Base-by-base conservation (phyloP, 2,113 vertebrate species). In the Tupaia tana region DNA sequence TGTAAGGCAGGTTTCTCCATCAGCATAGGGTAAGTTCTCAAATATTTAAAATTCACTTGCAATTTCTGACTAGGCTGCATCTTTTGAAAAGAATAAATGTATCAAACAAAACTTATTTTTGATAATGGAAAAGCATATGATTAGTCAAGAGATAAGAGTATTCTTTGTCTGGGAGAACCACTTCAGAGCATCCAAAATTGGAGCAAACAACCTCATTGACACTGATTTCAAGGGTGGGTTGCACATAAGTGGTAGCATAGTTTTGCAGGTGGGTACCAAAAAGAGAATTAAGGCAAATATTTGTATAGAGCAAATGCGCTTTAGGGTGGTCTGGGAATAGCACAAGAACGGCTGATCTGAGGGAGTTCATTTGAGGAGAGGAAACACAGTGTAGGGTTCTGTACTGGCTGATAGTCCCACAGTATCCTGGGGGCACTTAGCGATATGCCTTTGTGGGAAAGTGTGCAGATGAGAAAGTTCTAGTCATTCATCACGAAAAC, bases 41-140 rank as follows among this genome's bases (percentile, higher is more conserved):
- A 18, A 24, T 8, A 52, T n/a, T 86, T 63, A 93, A 96, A 89
- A 84, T 2, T 66, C 52, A 34, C 1, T 93, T 89, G 75, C 9
- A 80, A 22, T 77, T 92, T 92, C 78, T 90, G 73, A 87, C 67
- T 56, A 7, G 71, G 52, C 25, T 16, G 25, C 7, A 25, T 73
- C 43, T 85, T 70, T 22, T 83, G 25, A 27, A 84, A 92, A 80
- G 71, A 92, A 59, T 20, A 73, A 94, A 91, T 24, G 1, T 74
- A 85, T 43, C 43, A 58, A 64, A 74, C 11, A 54, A 80, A 56
- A 2, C 0, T 14, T 31, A 31, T 24, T 79, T 83, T 91, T 66
- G 71, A 7, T 86, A 54, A 67, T 58, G 22, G 15, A 27, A 92
- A 92, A 77, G 22, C 10, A 18, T 25, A 29, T 22, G 67, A 64